These are phyloP conservation scores for Drosophila malerkotliana DNA, from an alignment of 1,140 invertebrate genomes.

Conservation along the genomic window DNA sequence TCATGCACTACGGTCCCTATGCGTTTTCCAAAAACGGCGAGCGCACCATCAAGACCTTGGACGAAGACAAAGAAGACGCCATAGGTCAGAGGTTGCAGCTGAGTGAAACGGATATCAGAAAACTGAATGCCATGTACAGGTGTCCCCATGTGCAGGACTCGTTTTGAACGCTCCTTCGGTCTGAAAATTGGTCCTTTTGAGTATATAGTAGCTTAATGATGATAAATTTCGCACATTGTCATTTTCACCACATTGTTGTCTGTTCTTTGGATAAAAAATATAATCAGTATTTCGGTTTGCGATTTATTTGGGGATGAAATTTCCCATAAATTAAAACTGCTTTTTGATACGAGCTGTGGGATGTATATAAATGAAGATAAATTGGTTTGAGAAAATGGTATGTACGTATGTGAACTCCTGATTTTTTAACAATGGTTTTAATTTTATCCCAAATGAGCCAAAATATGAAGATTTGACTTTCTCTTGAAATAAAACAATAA, in stretches of 20 bases:
- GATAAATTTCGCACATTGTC: slow-evolving; percentile 25
- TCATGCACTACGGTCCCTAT: slow-evolving; percentile 90
- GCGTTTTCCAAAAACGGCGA: slow-evolving; percentile 90
- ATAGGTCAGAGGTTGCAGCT: slow-evolving; percentile 88
- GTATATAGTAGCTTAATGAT: slow-evolving; percentile 21
- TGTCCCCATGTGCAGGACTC: slow-evolving; percentile 41
- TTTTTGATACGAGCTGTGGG: background rate
- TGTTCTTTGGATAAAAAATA: slow-evolving; percentile 2
- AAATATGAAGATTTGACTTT: background rate
- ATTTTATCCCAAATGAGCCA: background rate
- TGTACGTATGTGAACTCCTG: background rate
- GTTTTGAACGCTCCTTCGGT: background rate
- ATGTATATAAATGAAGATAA: slow-evolving; percentile 11
- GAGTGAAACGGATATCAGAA: slow-evolving; percentile 87
- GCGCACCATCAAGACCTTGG: slow-evolving; percentile 87
- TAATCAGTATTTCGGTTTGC: slow-evolving; percentile 33
- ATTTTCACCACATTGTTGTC: background rate
- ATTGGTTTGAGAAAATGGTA: background rate
- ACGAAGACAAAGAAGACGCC: slow-evolving; percentile 43
- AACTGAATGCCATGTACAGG: slow-evolving; percentile 88
- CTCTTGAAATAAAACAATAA: background rate
- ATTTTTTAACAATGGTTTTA: background rate
- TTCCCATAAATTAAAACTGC: background rate
- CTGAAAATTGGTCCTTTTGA: background rate
- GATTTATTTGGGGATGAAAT: slow-evolving; percentile 5